phyloP scores from a whole-genome alignment of 2,888 invertebrate genomes.

The Caenorhabditis drosophilae region DNA sequence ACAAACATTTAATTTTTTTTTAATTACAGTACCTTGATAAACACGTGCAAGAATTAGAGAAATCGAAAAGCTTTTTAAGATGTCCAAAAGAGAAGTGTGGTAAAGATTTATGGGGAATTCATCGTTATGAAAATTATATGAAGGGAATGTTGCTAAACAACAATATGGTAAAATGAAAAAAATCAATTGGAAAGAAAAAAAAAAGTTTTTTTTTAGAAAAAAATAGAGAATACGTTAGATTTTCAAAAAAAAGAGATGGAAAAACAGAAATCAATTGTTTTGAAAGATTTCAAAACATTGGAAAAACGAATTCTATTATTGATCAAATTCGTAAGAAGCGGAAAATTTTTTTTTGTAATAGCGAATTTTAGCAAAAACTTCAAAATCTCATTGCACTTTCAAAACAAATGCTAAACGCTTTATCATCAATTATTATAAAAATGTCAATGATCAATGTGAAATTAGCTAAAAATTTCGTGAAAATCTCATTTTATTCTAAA shows the following conservation, averaged over 20 bases:
- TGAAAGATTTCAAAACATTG: background rate
- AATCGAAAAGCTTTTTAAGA: background rate
- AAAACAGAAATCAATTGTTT: background rate
- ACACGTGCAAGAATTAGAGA: constrained; percentile 10
- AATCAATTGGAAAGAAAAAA: too few relatives aligned
- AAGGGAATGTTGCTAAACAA: constrained; percentile 7
- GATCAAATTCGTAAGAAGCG: too few relatives aligned
- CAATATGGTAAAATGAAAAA: constrained; percentile 4
- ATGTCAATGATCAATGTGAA: too few relatives aligned
- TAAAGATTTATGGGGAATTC: constrained; percentile 1
- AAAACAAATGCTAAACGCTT: too few relatives aligned
- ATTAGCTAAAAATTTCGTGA: too few relatives aligned
- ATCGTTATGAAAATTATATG: constrained; percentile 18
- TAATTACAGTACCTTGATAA: constrained; percentile 12
- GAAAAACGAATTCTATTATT: background rate
- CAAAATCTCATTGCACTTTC: too few relatives aligned
- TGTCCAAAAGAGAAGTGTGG: constrained; percentile 9
- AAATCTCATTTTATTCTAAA: too few relatives aligned
- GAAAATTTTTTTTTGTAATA: too few relatives aligned
- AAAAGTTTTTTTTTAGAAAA: too few relatives aligned
- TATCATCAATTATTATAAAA: too few relatives aligned
- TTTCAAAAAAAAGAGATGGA: background rate
- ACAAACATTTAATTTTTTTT: background rate
- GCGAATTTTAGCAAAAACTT: too few relatives aligned
- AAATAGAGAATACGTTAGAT: background rate